A percentile compares a stretch with the other conserved stretches of the same genome.
These are phyloP conservation scores for Xiphophorus maculatus DNA, from an alignment of 2,113 vertebrate genomes.

Conservation along the genomic window DNA sequence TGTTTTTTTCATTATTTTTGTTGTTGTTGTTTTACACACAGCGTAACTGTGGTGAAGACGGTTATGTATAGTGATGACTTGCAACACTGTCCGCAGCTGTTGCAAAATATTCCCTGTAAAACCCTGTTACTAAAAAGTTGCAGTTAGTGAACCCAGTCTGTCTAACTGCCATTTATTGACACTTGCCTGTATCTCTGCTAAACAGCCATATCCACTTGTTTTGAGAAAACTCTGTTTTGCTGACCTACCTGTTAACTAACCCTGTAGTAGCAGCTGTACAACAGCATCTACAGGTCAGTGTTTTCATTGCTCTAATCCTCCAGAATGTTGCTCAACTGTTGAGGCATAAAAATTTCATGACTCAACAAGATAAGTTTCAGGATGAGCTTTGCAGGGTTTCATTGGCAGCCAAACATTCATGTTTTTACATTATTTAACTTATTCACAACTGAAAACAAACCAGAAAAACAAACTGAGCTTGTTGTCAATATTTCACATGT, in stretches of 20 bases:
- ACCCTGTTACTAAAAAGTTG: neutral
- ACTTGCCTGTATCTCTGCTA: neutral
- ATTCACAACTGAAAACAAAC: neutral
- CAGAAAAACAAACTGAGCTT: neutral
- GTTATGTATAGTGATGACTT: neutral
- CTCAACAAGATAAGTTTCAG: constrained; percentile 27
- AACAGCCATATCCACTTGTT: constrained; percentile 6
- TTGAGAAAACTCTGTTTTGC: neutral
- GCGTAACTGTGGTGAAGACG: neutral
- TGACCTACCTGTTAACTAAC: constrained; percentile 13
- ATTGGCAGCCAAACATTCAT: neutral
- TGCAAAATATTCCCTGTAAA: neutral
- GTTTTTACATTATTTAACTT: constrained; percentile 1
- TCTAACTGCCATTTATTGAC: neutral
- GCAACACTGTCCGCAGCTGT: neutral
- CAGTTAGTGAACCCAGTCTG: neutral
- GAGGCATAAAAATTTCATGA: constrained; percentile 11
- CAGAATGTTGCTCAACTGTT: constrained; percentile 29
- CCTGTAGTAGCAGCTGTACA: neutral
- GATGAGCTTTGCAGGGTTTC: neutral
- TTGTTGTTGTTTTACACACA: neutral
- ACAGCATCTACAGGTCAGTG: neutral
- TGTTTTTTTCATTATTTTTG: neutral
- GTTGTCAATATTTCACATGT: neutral
- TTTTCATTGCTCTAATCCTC: neutral